A percentile compares a stretch with the other conserved stretches of the same genome.
Conservation (phyloP, 2,888 invertebrate species). For the Iselma pallidipennis region DNA sequence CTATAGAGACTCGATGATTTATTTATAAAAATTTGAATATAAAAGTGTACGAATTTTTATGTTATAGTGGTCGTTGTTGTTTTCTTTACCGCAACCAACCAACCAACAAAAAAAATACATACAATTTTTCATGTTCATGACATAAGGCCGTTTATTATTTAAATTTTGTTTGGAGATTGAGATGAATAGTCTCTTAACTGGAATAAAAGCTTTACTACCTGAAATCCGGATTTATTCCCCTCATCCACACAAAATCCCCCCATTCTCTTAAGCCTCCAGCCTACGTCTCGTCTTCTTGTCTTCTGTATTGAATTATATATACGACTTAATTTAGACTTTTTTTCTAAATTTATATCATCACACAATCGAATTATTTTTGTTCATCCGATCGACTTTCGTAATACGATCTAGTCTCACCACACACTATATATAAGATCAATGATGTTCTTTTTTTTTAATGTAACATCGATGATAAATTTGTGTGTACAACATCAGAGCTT, state of each 20-base stretch:
- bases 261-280: constrained; percentile 5
- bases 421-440: constrained; percentile 9
- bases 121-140: not conserved
- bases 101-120: not conserved
- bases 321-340: constrained; percentile 14
- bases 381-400: not conserved
- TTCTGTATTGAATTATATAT: constrained; percentile 18
- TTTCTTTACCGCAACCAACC: no score
- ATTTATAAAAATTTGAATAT: not conserved
- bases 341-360: not conserved
- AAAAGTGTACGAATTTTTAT: no score
- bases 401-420: not conserved
- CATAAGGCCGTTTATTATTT: constrained; percentile 14
- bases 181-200: constrained; percentile 20
- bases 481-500: constrained; percentile 5
- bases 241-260: constrained; percentile 1
- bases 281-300: not conserved
- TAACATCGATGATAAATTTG: constrained; percentile 1
- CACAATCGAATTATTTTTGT: not conserved
- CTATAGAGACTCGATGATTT: not conserved
- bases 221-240: constrained; percentile 18
- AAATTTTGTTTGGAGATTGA: constrained; percentile 15
- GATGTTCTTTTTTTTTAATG: constrained; percentile 3
- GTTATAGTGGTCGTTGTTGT: no score
- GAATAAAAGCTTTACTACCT: constrained; percentile 19